Conservation (phyloP, 64 coral and sea anemone genomes). For the Actinia tenebrosa region DNA sequence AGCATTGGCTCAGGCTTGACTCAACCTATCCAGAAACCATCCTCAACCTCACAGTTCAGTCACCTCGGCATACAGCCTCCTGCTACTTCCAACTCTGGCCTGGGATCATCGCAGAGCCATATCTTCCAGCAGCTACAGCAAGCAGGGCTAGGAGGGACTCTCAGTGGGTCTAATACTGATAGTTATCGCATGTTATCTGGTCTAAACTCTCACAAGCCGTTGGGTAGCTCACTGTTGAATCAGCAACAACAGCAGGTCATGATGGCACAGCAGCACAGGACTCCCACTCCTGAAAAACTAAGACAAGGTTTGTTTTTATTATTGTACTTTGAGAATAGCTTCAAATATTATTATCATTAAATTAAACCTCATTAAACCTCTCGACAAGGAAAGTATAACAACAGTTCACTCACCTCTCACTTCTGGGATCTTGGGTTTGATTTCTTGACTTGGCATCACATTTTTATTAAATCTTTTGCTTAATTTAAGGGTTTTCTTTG, state of each 20-base stretch:
- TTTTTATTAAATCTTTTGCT: too few relatives aligned
- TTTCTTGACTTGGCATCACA: too few relatives aligned
- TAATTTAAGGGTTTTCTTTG: too few relatives aligned
- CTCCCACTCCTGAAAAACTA: constrained; percentile 7
- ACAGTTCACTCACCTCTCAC: too few relatives aligned
- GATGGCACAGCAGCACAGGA: constrained; percentile 18
- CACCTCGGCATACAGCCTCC: constrained; percentile 81
- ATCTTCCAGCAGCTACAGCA: constrained; percentile 75
- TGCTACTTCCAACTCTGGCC: constrained; percentile 28
- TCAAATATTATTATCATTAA: too few relatives aligned
- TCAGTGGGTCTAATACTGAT: constrained; percentile 54
- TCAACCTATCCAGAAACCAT: constrained; percentile 72
- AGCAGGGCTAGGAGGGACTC: constrained; percentile 48
- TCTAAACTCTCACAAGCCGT: constrained; percentile 65
- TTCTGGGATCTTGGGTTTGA: too few relatives aligned
- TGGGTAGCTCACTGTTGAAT: constrained; percentile 65
- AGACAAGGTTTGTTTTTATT: not conserved
- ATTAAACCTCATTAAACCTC: too few relatives aligned
- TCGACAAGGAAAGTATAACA: too few relatives aligned
- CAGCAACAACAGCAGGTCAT: constrained; percentile 35
- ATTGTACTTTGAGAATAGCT: too few relatives aligned
- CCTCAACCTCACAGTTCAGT: constrained; percentile 56
- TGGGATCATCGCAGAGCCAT: constrained; percentile 60
- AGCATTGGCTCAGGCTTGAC: constrained; percentile 72
- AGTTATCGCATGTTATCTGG: constrained; percentile 65